phyloP scores from a whole-genome alignment of 2,888 invertebrate genomes.

The Iphiclides podalirius region DNA sequence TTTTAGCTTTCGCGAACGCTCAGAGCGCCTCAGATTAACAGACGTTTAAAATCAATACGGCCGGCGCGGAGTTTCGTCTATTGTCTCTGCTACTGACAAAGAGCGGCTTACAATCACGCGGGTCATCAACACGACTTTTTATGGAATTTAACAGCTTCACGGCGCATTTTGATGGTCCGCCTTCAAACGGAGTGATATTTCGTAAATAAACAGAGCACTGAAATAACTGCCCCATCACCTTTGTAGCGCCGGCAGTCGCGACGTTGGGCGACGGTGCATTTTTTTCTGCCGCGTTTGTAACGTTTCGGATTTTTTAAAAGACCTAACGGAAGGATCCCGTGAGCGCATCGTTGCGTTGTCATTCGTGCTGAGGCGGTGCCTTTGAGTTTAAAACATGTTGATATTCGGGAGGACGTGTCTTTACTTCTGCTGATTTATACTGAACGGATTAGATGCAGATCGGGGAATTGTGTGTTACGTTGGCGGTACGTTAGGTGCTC shows the following conservation, averaged over 20 bases:
- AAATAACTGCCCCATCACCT: slow-evolving; percentile 78
- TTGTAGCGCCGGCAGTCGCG: slow-evolving; percentile 72
- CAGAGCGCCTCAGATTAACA: no score
- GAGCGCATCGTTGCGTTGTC: slow-evolving; percentile 32
- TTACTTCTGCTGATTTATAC: no score
- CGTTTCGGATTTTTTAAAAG: background rate
- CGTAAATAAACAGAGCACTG: slow-evolving; percentile 79
- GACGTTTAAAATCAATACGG: slow-evolving; percentile 55
- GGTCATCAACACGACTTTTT: slow-evolving; percentile 80
- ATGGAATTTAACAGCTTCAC: slow-evolving; percentile 76
- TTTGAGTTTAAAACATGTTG: background rate
- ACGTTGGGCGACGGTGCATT: slow-evolving; percentile 50
- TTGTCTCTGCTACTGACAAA: slow-evolving; percentile 74
- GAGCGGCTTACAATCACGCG: slow-evolving; percentile 70
- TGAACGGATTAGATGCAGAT: no score
- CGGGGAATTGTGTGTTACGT: no score
- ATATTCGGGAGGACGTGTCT: no score
- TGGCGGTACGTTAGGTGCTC: no score
- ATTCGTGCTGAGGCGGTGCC: background rate
- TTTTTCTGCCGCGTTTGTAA: slow-evolving; percentile 50
- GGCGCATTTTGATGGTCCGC: slow-evolving; percentile 79
- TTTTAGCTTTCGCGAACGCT: no score
- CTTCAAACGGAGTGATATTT: slow-evolving; percentile 80
- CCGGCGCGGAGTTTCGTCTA: slow-evolving; percentile 58
- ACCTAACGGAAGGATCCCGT: slow-evolving; percentile 35